Evolutionary conservation across 2,113 vertebrate species (phyloP).

Genomic region (Sigmodon hispidus): DNA sequence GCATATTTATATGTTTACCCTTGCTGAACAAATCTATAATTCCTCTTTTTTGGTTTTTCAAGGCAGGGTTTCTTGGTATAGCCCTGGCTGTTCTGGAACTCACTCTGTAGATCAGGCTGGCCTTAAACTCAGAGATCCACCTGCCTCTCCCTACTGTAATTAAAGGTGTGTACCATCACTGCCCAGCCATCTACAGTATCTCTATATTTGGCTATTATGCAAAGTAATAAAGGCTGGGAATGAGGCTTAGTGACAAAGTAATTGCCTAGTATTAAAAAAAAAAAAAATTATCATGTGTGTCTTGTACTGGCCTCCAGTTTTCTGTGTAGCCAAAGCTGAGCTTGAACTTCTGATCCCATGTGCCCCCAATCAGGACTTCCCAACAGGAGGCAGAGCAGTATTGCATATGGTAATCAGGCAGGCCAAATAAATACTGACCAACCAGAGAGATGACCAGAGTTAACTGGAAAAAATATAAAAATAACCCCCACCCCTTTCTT

Average conservation of each 20-base stretch:
- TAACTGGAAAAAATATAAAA: neutral
- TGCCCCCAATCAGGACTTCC: neutral
- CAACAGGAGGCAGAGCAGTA: neutral
- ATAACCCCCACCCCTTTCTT: neutral
- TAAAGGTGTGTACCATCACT: neutral
- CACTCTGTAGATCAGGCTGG: neutral
- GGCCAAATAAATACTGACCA: neutral
- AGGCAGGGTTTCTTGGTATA: neutral
- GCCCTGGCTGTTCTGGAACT: neutral
- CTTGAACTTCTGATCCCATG: neutral
- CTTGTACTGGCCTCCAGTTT: neutral
- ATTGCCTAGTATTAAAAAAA: neutral
- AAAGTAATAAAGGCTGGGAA: neutral
- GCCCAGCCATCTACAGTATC: neutral
- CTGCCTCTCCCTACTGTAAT: neutral
- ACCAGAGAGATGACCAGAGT: neutral
- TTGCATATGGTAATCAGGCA: neutral
- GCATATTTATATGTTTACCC: neutral
- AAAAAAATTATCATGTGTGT: conserved; percentile 2
- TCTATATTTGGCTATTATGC: neutral
- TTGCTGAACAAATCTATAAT: neutral
- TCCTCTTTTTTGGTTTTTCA: neutral
- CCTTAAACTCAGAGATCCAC: neutral
- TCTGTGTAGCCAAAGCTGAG: neutral
- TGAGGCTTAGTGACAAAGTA: neutral